Conservation (phyloP, 2,113 vertebrate species). For the Centropus bengalensis region DNA sequence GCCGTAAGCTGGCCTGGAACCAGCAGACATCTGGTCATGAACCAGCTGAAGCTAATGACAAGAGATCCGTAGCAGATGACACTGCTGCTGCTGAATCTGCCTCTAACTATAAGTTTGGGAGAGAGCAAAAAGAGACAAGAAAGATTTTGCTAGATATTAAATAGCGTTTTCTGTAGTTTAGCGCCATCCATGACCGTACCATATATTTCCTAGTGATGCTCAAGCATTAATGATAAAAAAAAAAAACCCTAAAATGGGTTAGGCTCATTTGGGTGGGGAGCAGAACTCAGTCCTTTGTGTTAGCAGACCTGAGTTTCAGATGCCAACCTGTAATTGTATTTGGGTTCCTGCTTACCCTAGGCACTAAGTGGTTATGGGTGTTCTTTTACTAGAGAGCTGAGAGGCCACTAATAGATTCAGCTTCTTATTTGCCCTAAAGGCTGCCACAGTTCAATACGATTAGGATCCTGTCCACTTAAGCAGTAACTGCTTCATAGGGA, state of each 20-base stretch:
- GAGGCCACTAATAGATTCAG: not conserved
- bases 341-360: not conserved
- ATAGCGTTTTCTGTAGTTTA: not conserved
- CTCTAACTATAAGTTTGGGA: not conserved
- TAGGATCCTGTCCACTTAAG: slow-evolving; percentile 16
- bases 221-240: not conserved
- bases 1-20: not conserved
- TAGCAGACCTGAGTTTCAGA: not conserved
- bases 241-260: not conserved
- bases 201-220: not conserved
- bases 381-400: not conserved
- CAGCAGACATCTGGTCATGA: not conserved
- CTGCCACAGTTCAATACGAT: slow-evolving; percentile 1
- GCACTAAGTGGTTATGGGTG: not conserved
- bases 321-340: not conserved
- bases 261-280: not conserved
- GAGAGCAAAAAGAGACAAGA: not conserved
- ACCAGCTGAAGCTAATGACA: not conserved
- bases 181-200: not conserved
- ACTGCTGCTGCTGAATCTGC: not conserved
- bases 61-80: not conserved
- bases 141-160: not conserved
- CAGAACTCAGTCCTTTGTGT: not conserved
- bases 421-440: slow-evolving; percentile 23
- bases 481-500: not conserved